These are phyloP conservation scores for Andrena camellia DNA, from an alignment of 2,888 invertebrate species.

Conservation along the genomic window DNA sequence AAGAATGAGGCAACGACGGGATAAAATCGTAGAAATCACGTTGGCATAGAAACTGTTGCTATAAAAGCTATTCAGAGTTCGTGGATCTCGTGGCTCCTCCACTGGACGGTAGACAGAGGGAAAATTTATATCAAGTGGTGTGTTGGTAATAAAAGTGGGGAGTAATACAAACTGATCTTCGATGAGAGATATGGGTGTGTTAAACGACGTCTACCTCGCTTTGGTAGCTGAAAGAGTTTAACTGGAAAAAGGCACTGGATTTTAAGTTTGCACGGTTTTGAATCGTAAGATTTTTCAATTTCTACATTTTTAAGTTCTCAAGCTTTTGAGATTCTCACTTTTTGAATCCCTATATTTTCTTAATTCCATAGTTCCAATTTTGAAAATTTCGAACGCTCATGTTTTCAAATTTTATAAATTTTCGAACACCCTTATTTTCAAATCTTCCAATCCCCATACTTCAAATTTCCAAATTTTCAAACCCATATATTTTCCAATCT, in stretches of 20 bases:
- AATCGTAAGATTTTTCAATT: too few relatives aligned
- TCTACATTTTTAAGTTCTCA: too few relatives aligned
- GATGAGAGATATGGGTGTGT: neutral
- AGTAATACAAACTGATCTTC: neutral
- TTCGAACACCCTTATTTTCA: neutral
- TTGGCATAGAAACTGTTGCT: slow-evolving; percentile 38
- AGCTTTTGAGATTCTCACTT: too few relatives aligned
- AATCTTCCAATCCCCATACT: neutral
- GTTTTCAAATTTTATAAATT: neutral
- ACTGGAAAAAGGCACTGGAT: too few relatives aligned
- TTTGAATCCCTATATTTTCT: too few relatives aligned
- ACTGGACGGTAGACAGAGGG: neutral
- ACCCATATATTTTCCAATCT: neutral
- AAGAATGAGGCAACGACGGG: slow-evolving; percentile 1
- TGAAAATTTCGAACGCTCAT: too few relatives aligned
- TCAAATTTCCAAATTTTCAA: neutral
- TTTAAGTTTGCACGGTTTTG: too few relatives aligned
- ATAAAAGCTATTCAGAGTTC: slow-evolving; percentile 21
- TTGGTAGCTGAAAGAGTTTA: too few relatives aligned
- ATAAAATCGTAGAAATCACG: slow-evolving; percentile 18
- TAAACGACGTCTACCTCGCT: too few relatives aligned
- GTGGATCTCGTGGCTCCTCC: neutral
- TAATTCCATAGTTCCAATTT: too few relatives aligned
- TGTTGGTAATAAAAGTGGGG: neutral
- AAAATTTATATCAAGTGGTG: neutral